Evolutionary conservation across 2,888 invertebrate species (phyloP).

Genomic region (Leucoptera coffeella): DNA sequence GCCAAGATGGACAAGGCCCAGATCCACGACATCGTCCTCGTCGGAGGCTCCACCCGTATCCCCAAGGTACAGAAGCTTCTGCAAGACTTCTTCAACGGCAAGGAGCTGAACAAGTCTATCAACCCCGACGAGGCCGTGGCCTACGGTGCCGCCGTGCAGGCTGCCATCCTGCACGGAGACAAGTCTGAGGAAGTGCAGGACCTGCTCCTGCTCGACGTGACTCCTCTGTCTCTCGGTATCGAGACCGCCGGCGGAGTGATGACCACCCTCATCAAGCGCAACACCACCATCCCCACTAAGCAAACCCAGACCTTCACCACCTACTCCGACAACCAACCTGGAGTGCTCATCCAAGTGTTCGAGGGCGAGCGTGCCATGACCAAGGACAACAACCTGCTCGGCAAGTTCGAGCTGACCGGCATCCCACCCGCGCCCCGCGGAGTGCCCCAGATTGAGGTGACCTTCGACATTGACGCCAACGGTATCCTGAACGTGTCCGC

Average conservation of each 20-base stretch:
- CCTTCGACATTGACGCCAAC: slow-evolving; percentile 88
- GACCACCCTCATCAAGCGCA: slow-evolving; percentile 95
- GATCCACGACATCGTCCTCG: slow-evolving; percentile 85
- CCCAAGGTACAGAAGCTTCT: slow-evolving; percentile 96
- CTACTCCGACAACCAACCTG: slow-evolving; percentile 96
- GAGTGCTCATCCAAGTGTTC: slow-evolving; percentile 86
- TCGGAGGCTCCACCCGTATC: slow-evolving; percentile 96
- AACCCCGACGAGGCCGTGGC: slow-evolving; percentile 98
- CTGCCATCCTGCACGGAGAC: slow-evolving; percentile 89
- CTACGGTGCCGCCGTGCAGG: slow-evolving; percentile 94
- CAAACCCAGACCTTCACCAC: slow-evolving; percentile 96
- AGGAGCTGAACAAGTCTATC: slow-evolving; percentile 93
- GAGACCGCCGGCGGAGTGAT: slow-evolving; percentile 84
- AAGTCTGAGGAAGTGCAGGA: slow-evolving; percentile 87
- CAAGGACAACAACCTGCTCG: slow-evolving; percentile 90
- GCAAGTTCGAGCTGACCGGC: slow-evolving; percentile 94
- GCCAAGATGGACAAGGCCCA: slow-evolving; percentile 93
- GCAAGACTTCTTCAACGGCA: slow-evolving; percentile 93
- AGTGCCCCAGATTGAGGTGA: slow-evolving; percentile 84
- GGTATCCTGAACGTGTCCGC: slow-evolving; percentile 95
- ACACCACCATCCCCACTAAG: slow-evolving; percentile 95
- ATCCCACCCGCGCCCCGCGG: slow-evolving; percentile 92
- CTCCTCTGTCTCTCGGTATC: slow-evolving; percentile 79
- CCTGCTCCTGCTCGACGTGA: slow-evolving; percentile 85
- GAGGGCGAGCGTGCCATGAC: slow-evolving; percentile 95